These are phyloP conservation scores for Eptesicus fuscus DNA, from an alignment of 2,113 vertebrate genomes.

Conservation along the genomic window DNA sequence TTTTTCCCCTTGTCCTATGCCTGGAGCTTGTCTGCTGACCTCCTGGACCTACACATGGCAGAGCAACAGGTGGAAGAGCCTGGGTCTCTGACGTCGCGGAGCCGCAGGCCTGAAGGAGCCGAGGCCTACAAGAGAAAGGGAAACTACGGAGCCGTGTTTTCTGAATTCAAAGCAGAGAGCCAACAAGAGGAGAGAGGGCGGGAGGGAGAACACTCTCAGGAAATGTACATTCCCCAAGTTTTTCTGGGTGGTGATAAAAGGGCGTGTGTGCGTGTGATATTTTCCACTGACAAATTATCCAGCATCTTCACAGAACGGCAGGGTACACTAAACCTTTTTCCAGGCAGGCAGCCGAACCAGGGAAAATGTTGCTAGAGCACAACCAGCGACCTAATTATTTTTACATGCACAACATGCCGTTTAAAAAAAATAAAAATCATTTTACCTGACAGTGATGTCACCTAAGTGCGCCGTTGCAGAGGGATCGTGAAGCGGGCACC, in stretches of 20 bases:
- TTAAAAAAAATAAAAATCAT: neutral
- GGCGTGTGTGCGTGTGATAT: neutral
- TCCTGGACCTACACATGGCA: neutral
- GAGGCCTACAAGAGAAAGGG: neutral
- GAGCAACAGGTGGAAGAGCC: neutral
- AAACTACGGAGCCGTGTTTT: neutral
- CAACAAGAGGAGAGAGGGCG: neutral
- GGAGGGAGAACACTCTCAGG: neutral
- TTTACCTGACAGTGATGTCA: neutral
- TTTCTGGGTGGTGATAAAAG: slow-evolving; percentile 6
- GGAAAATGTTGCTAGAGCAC: neutral
- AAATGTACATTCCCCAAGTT: neutral
- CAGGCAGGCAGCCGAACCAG: neutral
- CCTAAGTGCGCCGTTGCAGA: neutral
- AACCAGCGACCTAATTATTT: neutral
- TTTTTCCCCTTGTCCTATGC: neutral
- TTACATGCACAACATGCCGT: neutral
- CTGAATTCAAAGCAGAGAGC: neutral
- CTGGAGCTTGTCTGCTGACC: neutral
- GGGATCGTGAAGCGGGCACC: neutral
- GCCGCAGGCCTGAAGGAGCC: neutral
- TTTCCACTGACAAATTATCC: slow-evolving; percentile 35
- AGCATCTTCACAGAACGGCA: slow-evolving; percentile 20
- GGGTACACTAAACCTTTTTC: neutral
- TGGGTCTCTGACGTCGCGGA: neutral